Evolutionary conservation across 2,113 vertebrate species (phyloP).

Genomic region (Oceanodroma tethys): DNA sequence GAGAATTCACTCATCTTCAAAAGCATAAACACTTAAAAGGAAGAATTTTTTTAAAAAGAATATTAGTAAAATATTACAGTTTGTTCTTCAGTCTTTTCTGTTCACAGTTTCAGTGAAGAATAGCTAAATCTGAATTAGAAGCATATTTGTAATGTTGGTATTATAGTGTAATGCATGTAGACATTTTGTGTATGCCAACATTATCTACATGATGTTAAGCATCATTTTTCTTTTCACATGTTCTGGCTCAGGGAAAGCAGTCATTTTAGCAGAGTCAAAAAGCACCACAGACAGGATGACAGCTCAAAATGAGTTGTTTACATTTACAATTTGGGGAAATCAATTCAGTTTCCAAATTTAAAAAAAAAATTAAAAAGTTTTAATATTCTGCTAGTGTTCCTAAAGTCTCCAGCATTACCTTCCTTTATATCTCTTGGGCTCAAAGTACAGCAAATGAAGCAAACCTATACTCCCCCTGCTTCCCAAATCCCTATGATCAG

Average conservation of each 20-base stretch:
- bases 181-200: not conserved
- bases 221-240: slow-evolving; percentile 6
- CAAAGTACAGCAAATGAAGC: not conserved
- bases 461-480: not conserved
- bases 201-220: not conserved
- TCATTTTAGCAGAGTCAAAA: slow-evolving; percentile 38
- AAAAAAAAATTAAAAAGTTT: not conserved
- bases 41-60: not conserved
- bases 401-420: not conserved
- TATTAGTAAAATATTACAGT: not conserved
- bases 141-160: not conserved
- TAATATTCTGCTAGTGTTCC: not conserved
- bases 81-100: not conserved
- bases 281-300: not conserved
- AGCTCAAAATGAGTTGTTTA: not conserved
- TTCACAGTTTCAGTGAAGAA: not conserved
- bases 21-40: not conserved
- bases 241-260: slow-evolving; percentile 23
- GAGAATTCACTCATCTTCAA: not conserved
- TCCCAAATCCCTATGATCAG: not conserved
- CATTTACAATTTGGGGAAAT: not conserved
- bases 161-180: not conserved
- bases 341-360: not conserved
- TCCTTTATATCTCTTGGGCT: not conserved
- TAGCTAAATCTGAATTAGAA: not conserved